Evolutionary conservation across 2,113 vertebrate species (phyloP).

Genomic region (Condylura cristata): DNA sequence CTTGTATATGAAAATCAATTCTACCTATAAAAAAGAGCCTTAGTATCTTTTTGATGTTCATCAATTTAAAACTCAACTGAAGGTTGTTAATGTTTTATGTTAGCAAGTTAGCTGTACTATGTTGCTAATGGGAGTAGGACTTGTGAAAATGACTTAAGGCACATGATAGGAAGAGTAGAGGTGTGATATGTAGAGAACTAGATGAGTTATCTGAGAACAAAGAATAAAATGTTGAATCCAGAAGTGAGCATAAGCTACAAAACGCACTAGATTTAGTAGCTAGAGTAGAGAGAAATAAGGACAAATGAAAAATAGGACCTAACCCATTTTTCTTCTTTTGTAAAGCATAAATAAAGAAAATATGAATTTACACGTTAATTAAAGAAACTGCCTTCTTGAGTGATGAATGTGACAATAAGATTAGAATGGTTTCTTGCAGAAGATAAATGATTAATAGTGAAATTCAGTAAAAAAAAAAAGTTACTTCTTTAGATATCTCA

Average conservation of each 20-base stretch:
- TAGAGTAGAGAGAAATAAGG: background rate
- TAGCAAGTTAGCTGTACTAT: background rate
- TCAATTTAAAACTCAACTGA: slow-evolving; percentile 25
- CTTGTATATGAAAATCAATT: background rate
- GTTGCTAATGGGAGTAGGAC: background rate
- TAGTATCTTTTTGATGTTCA: background rate
- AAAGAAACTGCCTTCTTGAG: background rate
- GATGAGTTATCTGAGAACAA: background rate
- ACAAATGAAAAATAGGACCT: background rate
- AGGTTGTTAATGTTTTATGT: background rate
- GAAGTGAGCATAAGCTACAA: background rate
- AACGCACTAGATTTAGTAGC: background rate
- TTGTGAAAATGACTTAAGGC: background rate
- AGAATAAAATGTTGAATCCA: background rate
- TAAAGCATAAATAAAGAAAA: background rate
- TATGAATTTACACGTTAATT: background rate
- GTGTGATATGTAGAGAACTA: background rate
- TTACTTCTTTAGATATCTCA: background rate
- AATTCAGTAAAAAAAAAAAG: background rate
- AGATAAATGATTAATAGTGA: background rate
- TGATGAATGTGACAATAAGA: background rate
- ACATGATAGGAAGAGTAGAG: background rate
- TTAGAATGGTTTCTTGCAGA: background rate
- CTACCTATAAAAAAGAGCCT: background rate
- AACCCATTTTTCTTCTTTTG: background rate